Evolutionary conservation across 2,888 invertebrate species (phyloP).

Genomic region (Machimus rusticus): DNA sequence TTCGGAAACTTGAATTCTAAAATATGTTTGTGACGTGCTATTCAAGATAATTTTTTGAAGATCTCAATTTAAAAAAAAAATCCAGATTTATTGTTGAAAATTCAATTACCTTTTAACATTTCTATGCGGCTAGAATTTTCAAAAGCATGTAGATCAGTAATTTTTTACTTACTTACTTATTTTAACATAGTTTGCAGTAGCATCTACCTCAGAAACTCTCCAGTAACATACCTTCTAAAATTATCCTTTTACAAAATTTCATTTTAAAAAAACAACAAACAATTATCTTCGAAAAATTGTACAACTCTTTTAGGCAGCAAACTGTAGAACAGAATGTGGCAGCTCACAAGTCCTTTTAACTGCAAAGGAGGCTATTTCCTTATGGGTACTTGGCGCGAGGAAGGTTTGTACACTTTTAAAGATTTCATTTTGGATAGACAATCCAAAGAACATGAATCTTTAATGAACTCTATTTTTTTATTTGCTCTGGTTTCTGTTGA

Average conservation of each 20-base stretch:
- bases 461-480: background rate
- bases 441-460: background rate
- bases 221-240: background rate
- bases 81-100: background rate
- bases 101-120: background rate
- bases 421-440: constrained; percentile 16
- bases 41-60: background rate
- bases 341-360: constrained; percentile 85
- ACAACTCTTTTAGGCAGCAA: constrained; percentile 62
- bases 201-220: background rate
- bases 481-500: background rate
- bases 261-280: constrained; percentile 42
- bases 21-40: background rate
- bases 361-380: constrained; percentile 92
- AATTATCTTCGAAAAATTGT: constrained; percentile 29
- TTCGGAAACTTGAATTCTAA: background rate
- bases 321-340: constrained; percentile 64
- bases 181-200: background rate
- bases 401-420: constrained; percentile 70
- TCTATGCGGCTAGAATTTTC: background rate
- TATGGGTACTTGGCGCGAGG: constrained; percentile 92
- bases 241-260: background rate
- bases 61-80: background rate
- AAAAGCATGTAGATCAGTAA: background rate
- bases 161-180: no score